These are phyloP conservation scores for Mylabris sibirica DNA, from an alignment of 2,888 invertebrate genomes.

Conservation along the genomic window DNA sequence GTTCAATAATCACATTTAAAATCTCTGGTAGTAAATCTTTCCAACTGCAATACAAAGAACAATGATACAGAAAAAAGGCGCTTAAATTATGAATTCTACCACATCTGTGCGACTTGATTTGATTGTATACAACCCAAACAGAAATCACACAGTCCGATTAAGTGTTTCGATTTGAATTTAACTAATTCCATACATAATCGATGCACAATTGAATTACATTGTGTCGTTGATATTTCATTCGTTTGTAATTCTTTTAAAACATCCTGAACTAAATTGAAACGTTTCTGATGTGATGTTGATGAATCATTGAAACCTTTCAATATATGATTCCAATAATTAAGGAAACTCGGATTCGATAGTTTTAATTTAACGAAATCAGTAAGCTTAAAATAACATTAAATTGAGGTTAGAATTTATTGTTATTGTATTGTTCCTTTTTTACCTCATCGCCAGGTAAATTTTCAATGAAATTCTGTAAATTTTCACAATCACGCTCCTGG, in stretches of 20 bases:
- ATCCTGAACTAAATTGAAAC: conserved; percentile 47
- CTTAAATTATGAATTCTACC: conserved; percentile 46
- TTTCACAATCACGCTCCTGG: conserved; percentile 45
- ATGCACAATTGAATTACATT: conserved; percentile 63
- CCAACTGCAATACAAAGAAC: conserved; percentile 67
- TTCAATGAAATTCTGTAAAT: conserved; percentile 45
- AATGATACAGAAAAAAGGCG: not conserved
- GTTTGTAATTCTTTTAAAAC: conserved; percentile 52
- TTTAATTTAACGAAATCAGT: conserved; percentile 42
- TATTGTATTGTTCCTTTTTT: conserved; percentile 17
- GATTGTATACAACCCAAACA: conserved; percentile 65
- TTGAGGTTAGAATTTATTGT: conserved; percentile 15
- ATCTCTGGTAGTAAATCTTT: conserved; percentile 72
- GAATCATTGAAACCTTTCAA: conserved; percentile 50
- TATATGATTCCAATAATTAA: conserved; percentile 53
- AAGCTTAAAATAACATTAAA: too few relatives aligned
- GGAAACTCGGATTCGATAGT: conserved; percentile 46
- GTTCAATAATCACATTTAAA: conserved; percentile 64
- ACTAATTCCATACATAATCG: conserved; percentile 63
- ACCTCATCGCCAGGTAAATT: conserved; percentile 44
- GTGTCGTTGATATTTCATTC: conserved; percentile 47
- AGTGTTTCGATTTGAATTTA: conserved; percentile 63
- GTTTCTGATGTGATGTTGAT: conserved; percentile 48
- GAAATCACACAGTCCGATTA: conserved; percentile 65
- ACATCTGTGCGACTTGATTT: conserved; percentile 63